Evolutionary conservation across 1,140 invertebrate species (phyloP), one percentile per base, ranked within the genome.

Genomic region (Pogonognathellus flavescens): DNA sequence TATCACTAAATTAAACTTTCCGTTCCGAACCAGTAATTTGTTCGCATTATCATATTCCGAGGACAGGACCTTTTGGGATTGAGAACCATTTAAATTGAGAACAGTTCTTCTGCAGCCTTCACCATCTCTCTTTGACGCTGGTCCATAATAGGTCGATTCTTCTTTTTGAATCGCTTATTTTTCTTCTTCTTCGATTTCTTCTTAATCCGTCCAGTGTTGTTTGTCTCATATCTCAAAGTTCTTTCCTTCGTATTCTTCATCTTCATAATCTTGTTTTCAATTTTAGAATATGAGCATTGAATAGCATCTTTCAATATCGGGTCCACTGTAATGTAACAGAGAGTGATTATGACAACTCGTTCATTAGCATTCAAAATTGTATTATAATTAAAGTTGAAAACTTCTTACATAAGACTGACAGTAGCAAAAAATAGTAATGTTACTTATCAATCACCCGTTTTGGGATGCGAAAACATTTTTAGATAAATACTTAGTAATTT

Each of bases 261-360:
- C 10, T 18, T 76, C 0, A 18, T 1, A 41, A 76, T 50, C 16
- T 76, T 76, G 7, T n/a, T 0, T 16, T 76, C 70, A 50, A 76
- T 76, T 50, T 76, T 76, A 16, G 25, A 11, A 76, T 76, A 76
- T n/a, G 41, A 13, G 9, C 13, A 18, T 50, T 49, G 70, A 76
- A 76, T 76, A n/a, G 70, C 70, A n/a, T 76, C 41, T 76, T 76
- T 76, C n/a, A 76, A 20, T 9, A 76, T 50, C 1, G 70, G 70
- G 7, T 49, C 11, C 70, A 76, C 80, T 81, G 55, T 16, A 66
- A n/a, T 11, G 8, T 53, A 52, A 22, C 9, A 0, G 20, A 60
- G 18, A 18, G 20, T 60, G 20, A 10, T 41, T 41, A 41, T 41
- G n/a, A n/a, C n/a, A n/a, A n/a, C n/a, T n/a, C n/a, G n/a, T n/a